Evolutionary conservation across 2,888 invertebrate genomes (phyloP).

Genomic region (Alcis repandata): DNA sequence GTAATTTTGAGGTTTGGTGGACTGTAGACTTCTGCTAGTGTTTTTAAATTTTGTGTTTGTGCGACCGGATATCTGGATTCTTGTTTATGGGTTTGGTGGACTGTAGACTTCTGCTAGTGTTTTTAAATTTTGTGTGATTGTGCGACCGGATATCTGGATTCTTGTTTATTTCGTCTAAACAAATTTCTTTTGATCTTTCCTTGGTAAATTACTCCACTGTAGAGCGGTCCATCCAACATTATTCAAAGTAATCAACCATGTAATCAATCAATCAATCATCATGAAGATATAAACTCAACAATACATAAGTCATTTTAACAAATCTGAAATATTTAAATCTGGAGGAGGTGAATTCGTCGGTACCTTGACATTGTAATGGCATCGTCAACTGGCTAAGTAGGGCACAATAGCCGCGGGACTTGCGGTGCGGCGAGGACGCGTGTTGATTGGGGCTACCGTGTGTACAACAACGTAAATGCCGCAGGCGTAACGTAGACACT

Average conservation of each 20-base stretch:
- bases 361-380: constrained; percentile 14
- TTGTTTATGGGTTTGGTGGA: too few species aligned
- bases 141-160: too few species aligned
- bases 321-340: neutral
- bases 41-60: neutral
- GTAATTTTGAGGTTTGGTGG: neutral
- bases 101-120: neutral
- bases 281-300: too few species aligned
- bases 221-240: too few species aligned
- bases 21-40: neutral
- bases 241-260: too few species aligned
- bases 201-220: too few species aligned
- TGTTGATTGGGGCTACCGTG: neutral
- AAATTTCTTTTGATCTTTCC: too few species aligned
- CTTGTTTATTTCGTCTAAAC: too few species aligned
- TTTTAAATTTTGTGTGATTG: neutral
- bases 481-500: neutral
- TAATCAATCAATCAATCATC: too few species aligned
- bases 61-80: too few species aligned
- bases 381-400: constrained; percentile 5
- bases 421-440: neutral
- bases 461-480: neutral
- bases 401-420: constrained; percentile 7
- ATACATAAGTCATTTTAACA: neutral
- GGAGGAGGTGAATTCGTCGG: neutral